These are phyloP conservation scores for Thymelicus acteon DNA, from an alignment of 2,888 invertebrate species.

Conservation along the genomic window DNA sequence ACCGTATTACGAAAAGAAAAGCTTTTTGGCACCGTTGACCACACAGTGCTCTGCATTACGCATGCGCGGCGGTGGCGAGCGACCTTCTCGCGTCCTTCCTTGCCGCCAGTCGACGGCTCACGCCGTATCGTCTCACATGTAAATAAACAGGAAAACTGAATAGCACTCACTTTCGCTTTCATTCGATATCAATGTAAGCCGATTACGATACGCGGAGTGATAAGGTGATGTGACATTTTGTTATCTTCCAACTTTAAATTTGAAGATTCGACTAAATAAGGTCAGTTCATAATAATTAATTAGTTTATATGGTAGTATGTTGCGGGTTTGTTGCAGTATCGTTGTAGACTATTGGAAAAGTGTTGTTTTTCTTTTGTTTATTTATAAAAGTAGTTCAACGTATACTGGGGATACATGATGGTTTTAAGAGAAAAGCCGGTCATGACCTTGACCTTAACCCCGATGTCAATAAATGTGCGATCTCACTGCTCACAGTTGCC, in stretches of 20 bases:
- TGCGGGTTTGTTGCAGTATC: no score
- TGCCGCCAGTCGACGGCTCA: constrained; percentile 67
- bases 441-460: constrained; percentile 52
- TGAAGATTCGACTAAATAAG: constrained; percentile 18
- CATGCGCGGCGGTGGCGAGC: constrained; percentile 68
- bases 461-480: constrained; percentile 44
- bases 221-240: constrained; percentile 32
- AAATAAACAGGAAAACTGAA: constrained; percentile 52
- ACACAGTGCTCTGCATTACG: constrained; percentile 56
- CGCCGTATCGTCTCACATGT: constrained; percentile 76
- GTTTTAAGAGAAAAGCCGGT: neutral
- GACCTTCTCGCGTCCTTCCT: constrained; percentile 82
- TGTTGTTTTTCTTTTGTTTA: neutral
- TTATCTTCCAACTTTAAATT: constrained; percentile 9
- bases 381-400: neutral
- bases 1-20: constrained; percentile 40
- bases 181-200: constrained; percentile 25
- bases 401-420: neutral
- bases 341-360: no score
- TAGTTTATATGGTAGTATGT: no score
- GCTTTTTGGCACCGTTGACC: constrained; percentile 57
- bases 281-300: constrained; percentile 14
- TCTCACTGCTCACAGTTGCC: neutral
- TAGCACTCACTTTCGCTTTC: constrained; percentile 40
- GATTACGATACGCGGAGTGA: constrained; percentile 27